A percentile compares a stretch with the other conserved stretches of the same genome.
These are phyloP conservation scores for Vombatus ursinus DNA, from an alignment of 2,113 vertebrate species.

Conservation along the genomic window DNA sequence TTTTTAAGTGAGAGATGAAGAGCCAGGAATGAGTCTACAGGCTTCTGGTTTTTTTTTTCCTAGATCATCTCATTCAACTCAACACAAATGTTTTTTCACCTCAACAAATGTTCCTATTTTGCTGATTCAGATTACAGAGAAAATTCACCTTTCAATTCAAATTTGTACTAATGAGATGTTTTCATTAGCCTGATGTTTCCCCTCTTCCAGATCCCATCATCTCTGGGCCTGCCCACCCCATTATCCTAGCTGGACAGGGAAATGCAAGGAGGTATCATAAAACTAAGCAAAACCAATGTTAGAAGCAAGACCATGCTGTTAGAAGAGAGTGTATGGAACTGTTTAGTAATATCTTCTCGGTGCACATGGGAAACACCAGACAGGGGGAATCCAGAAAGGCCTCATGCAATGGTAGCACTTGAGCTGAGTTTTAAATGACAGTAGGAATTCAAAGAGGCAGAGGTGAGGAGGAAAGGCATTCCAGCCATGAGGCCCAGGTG, in stretches of 20 bases:
- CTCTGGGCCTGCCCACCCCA: not conserved
- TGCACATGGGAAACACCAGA: not conserved
- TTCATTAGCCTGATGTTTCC: constrained; percentile 17
- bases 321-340: not conserved
- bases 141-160: constrained; percentile 36
- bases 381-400: not conserved
- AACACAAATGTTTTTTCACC: constrained; percentile 49
- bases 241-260: not conserved
- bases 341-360: not conserved
- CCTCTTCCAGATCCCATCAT: not conserved
- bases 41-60: constrained; percentile 53
- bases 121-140: constrained; percentile 26
- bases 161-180: constrained; percentile 9
- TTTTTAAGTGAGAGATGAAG: constrained; percentile 54
- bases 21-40: constrained; percentile 53
- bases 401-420: not conserved
- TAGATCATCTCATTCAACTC: constrained; percentile 28
- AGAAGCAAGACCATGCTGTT: not conserved
- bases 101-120: constrained; percentile 52
- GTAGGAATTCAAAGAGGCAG: not conserved
- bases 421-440: not conserved
- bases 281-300: not conserved
- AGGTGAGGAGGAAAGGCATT: not conserved
- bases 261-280: not conserved
- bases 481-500: not conserved